Base-by-base conservation (phyloP, 2,888 invertebrate genomes). In the Carcina quercana region DNA sequence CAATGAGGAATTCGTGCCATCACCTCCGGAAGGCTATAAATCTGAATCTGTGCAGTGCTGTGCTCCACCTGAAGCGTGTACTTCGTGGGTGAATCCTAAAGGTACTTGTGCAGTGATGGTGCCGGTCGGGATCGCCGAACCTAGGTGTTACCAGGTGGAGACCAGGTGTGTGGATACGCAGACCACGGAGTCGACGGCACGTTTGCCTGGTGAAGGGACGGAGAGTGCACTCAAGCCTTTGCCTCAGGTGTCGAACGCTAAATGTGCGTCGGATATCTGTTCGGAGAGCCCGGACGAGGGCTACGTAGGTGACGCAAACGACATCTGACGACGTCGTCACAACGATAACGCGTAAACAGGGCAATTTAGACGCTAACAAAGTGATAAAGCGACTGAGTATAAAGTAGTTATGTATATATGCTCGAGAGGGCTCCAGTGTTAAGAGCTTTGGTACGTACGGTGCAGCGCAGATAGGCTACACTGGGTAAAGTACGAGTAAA, bases 221-320 rank as follows among this genome's bases (percentile, higher is more conserved):
- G 78, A 79, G 36, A 66, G 51, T 40, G 69, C 59, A 61, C 78
- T 72, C 43, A 85, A 78, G 43, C 74, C 73, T 31, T 55, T 72
- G 40, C 76, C 75, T 3, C 75, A 82, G 64, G 73, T 78, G 44
- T 72, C 79, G 40, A 79, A 75, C 55, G 75, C 73, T 53, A 85
- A 83, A 58, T 76, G 76, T 55, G 84, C 75, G 45, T 71, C 70
- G 47, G 86, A 73, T 68, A 84, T 82, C 50, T 87, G 74, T 51
- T 91, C 92, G 11, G 94, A 94, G 57, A 94, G 93, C 70, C 93
- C 94, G 20, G 94, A 94, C 63, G 94, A 94, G 71, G 94, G 94
- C 11, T 94, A 94, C 68, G 94, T 93, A 32, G 94, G 94, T 21
- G 94, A 94, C 57, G 87, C 89, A 38, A 87, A 88, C 54, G 91